Conservation (phyloP, 2,888 invertebrate species). For the Agrilus cyanescens region DNA sequence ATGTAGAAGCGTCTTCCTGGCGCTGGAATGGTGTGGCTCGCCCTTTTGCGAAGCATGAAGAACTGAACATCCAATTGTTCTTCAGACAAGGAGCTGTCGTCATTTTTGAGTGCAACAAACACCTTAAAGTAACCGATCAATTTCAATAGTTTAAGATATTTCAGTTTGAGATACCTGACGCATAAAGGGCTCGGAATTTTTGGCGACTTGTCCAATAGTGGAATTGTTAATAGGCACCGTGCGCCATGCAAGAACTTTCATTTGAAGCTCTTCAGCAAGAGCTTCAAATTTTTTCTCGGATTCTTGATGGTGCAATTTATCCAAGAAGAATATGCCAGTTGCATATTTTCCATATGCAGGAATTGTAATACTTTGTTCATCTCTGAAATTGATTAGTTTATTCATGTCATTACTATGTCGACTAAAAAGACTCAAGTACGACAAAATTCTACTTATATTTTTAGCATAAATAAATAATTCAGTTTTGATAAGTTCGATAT, state of each 20-base stretch:
- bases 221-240: constrained; percentile 80
- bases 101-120: constrained; percentile 26
- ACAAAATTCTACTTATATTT: no score
- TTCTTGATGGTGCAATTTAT: constrained; percentile 66
- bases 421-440: no score
- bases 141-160: neutral
- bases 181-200: constrained; percentile 90
- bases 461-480: no score
- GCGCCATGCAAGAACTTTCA: constrained; percentile 87
- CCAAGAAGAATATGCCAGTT: constrained; percentile 91
- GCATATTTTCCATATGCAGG: constrained; percentile 87
- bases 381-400: constrained; percentile 42
- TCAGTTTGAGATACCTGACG: constrained; percentile 58
- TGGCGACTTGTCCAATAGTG: constrained; percentile 83
- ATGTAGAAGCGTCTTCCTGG: constrained; percentile 89
- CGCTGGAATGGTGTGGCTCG: constrained; percentile 77
- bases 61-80: constrained; percentile 29
- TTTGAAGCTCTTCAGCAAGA: constrained; percentile 66
- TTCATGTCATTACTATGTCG: no score
- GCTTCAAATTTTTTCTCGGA: constrained; percentile 71
- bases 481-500: no score
- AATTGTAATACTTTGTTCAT: constrained; percentile 66
- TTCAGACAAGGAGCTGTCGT: constrained; percentile 18
- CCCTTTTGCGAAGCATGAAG: constrained; percentile 85
- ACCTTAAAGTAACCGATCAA: constrained; percentile 45